Evolutionary conservation across 2,113 vertebrate genomes (phyloP).

Genomic region (Serinus canaria): DNA sequence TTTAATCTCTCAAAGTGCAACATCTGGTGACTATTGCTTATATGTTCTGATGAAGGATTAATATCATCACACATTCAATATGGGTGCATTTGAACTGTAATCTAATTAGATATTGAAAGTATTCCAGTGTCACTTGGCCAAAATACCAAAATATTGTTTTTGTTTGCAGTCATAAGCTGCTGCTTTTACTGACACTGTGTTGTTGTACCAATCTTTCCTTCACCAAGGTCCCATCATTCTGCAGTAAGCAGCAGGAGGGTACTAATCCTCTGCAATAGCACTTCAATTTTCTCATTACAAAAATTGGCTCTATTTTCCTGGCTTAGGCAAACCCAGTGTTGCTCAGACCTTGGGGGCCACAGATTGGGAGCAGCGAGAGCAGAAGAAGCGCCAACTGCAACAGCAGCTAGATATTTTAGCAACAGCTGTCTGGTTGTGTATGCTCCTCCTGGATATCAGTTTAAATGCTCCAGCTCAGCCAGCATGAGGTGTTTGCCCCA

Average conservation of each 20-base stretch:
- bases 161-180: not conserved
- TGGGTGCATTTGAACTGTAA: not conserved
- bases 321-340: not conserved
- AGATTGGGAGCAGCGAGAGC: not conserved
- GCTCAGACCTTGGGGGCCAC: not conserved
- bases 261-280: not conserved
- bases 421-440: conserved; percentile 29
- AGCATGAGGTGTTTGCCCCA: not conserved
- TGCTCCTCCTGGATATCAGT: not conserved
- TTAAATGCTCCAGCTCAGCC: not conserved
- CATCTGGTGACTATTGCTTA: conserved; percentile 45
- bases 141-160: not conserved
- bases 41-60: not conserved
- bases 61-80: not conserved
- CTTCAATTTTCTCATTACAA: conserved; percentile 56
- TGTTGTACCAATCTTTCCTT: not conserved
- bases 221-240: not conserved
- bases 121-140: not conserved
- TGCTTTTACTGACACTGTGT: not conserved
- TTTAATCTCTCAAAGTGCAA: conserved; percentile 29
- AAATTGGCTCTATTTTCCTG: conserved; percentile 39
- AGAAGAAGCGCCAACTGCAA: not conserved
- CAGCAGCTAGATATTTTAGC: conserved; percentile 33
- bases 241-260: not conserved
- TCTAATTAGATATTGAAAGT: not conserved